phyloP scores from a whole-genome alignment of 2,113 vertebrate species.

The Menidia beryllina region DNA sequence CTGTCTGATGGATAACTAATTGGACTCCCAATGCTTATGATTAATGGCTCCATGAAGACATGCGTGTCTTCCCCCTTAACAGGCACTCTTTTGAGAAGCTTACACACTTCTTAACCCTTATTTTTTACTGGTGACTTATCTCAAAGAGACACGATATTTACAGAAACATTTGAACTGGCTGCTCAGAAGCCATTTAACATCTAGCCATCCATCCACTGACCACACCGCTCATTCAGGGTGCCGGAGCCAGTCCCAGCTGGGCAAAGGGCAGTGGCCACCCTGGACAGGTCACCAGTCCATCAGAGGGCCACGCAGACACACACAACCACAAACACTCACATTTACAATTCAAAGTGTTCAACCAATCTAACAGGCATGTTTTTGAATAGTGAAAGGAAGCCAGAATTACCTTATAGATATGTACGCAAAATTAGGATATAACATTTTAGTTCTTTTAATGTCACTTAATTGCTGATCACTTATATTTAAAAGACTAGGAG shows the following conservation, averaged over 20 bases:
- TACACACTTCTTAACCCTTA: background rate
- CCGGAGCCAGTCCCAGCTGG: no score
- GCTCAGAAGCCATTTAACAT: background rate
- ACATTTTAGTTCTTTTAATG: background rate
- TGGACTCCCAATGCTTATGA: conserved; percentile 60
- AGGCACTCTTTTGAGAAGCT: conserved; percentile 23
- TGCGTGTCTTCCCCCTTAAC: conserved; percentile 17
- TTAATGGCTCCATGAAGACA: conserved; percentile 51
- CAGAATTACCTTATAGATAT: no score
- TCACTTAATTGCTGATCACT: background rate
- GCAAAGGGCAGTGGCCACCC: no score
- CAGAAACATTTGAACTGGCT: background rate
- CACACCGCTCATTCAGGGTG: no score
- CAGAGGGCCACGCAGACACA: no score
- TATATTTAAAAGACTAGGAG: no score
- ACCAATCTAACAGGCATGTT: no score
- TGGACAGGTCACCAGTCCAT: no score
- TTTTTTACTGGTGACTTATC: conserved; percentile 5
- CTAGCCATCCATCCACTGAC: no score
- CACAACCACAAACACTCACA: no score
- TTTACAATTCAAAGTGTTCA: no score
- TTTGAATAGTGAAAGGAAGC: no score
- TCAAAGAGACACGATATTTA: conserved; percentile 3
- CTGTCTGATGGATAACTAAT: conserved; percentile 66
- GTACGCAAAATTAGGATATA: background rate